Conservation (phyloP, 2,113 vertebrate genomes). For the Zapornia atra region DNA sequence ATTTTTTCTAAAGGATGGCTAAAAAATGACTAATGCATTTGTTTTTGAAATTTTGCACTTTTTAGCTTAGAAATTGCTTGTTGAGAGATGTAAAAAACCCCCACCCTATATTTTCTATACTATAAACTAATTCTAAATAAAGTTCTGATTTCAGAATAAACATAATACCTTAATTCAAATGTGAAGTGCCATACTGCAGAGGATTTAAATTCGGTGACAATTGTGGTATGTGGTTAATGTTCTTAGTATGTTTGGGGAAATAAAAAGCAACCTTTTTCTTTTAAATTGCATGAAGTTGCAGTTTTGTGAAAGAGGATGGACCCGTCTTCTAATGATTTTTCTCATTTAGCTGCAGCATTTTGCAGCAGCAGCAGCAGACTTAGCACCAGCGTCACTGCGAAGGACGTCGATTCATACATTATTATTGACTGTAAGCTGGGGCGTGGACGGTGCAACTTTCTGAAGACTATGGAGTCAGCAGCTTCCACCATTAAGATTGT, state of each 20-base stretch:
- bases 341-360: not conserved
- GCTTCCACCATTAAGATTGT: not conserved
- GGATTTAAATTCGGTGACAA: not conserved
- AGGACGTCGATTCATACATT: fast-evolving
- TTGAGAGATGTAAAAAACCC: not conserved
- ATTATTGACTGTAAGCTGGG: not conserved
- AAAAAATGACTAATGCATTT: not conserved
- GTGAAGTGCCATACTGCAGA: not conserved
- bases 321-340: not conserved
- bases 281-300: not conserved
- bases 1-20: not conserved
- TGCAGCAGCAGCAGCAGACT: not conserved
- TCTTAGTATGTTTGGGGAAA: not conserved
- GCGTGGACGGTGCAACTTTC: not conserved
- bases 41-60: not conserved
- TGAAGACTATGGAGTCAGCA: not conserved
- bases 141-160: not conserved
- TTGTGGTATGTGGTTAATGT: not conserved
- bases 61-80: not conserved
- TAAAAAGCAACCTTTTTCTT: not conserved
- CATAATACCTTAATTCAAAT: not conserved
- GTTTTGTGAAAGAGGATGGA: not conserved
- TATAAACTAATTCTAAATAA: not conserved
- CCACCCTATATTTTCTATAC: not conserved
- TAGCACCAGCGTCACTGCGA: not conserved